Evolutionary conservation across 2,888 invertebrate genomes (phyloP).

Genomic region (Aphodius granarius): DNA sequence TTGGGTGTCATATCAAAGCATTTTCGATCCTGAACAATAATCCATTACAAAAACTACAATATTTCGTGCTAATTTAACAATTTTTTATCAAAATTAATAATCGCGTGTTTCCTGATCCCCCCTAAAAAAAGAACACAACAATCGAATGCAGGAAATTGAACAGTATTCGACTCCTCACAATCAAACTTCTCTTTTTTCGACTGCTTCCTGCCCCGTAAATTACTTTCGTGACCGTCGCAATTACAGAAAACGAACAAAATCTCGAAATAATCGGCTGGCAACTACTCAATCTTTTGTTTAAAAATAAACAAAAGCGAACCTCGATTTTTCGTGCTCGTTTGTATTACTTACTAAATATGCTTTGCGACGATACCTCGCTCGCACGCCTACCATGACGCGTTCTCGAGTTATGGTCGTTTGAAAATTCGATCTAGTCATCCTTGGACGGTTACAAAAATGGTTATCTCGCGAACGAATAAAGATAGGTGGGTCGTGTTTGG

Average conservation of each 20-base stretch:
- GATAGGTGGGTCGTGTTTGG: not conserved
- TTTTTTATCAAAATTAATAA: not conserved
- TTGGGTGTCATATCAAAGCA: not conserved
- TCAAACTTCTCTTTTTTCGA: not conserved
- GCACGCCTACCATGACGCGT: not conserved
- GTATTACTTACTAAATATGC: not conserved
- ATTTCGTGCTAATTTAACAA: not conserved
- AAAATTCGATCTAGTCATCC: not conserved
- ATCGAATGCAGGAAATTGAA: not conserved
- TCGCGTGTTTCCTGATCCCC: not conserved
- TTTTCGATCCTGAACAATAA: not conserved
- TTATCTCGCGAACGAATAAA: not conserved
- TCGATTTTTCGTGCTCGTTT: not conserved
- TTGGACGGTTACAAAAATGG: not conserved
- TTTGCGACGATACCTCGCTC: not conserved
- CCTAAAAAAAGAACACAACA: not conserved
- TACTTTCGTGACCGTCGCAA: not conserved
- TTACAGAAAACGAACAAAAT: not conserved
- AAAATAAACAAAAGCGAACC: not conserved
- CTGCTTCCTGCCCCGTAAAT: not conserved
- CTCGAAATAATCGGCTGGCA: not conserved
- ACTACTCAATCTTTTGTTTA: not conserved
- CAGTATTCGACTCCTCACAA: not conserved
- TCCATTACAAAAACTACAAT: not conserved
- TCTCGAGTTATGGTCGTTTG: not conserved